phyloP scores from a whole-genome alignment of 2,113 vertebrate species.

The Numida meleagris region DNA sequence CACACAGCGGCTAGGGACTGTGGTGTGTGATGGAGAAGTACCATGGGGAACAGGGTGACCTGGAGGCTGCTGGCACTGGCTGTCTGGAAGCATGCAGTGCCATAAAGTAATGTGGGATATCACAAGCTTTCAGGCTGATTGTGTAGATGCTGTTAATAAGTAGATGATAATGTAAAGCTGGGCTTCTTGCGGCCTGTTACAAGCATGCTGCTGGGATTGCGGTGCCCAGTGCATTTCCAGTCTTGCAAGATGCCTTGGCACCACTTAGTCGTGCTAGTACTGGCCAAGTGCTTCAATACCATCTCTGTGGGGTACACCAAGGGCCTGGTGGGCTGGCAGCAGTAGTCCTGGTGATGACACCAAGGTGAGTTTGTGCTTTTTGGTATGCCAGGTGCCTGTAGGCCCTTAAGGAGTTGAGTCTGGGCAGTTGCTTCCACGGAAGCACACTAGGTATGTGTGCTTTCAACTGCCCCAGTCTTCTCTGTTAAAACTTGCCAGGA shows the following conservation, averaged over 20 bases:
- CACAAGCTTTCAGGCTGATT: neutral
- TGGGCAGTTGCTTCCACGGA: neutral
- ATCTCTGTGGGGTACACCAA: neutral
- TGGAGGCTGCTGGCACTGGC: neutral
- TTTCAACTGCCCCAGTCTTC: accelerated
- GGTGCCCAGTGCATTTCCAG: neutral
- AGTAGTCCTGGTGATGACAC: neutral
- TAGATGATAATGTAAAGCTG: neutral
- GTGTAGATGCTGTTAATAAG: too few species aligned
- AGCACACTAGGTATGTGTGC: neutral
- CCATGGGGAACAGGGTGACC: neutral
- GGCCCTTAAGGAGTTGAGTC: neutral
- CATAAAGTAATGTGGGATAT: neutral
- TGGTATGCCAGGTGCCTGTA: neutral
- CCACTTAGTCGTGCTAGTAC: accelerated
- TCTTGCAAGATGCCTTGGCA: neutral
- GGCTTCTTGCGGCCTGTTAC: accelerated
- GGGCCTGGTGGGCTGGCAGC: neutral
- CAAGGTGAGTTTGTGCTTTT: neutral
- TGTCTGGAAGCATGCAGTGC: neutral
- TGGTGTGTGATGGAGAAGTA: neutral
- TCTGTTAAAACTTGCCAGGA: neutral
- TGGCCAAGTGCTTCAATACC: neutral
- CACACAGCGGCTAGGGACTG: accelerated
- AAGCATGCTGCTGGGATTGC: neutral